Base-by-base conservation (phyloP, 1,140 invertebrate species). In the Drosophila nikananu region DNA sequence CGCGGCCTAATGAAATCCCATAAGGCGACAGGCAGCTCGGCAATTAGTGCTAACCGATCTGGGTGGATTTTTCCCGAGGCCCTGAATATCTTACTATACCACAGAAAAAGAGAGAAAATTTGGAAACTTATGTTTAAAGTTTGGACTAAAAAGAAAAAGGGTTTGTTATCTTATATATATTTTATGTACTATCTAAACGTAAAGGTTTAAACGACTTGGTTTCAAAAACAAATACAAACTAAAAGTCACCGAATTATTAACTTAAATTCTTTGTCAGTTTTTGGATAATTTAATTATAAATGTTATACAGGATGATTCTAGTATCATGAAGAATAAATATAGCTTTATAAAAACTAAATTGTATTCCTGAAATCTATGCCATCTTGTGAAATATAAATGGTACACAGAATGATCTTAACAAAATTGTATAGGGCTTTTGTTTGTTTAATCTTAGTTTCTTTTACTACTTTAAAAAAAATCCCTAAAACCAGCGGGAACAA, bases 1-100 rank as follows among this genome's bases (percentile, higher is more conserved):
- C 12, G 39, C 39, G 61, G 48, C 37, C 67, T 71, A 71, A 71
- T 71, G 63, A 71, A 71, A 71, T 71, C 67, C 67, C 67, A 71
- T 71, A 71, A 71, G 55, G 61, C 63, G 67, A 27, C 63, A 46
- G 63, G 19, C 42, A 66, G 49, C 7, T 15, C 30, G 15, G 64
- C 63, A 71, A 71, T 71, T 71, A 71, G 62, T 55, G 67, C 19
- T 54, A n/a, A 21, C 63, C 63, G 39, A 71, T 71, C 46, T 68
- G 62, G 62, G 67, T 70, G 51, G 63, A 25, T 30, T 70, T 68
- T 42, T 27, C 2, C 17, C 1, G 3, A 41, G 8, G 37, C 2
- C 27, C 52, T n/a, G 0, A 27, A n/a, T 30, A 27, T 27, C 9
- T 25, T 9, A 25, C 21, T 17, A 15, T 23, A 6, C 3, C 15